Percentiles rank a stretch among this genome's conserved stretches.
Conservation (phyloP, 2,888 invertebrate species). For the Sarcophaga rosellei region DNA sequence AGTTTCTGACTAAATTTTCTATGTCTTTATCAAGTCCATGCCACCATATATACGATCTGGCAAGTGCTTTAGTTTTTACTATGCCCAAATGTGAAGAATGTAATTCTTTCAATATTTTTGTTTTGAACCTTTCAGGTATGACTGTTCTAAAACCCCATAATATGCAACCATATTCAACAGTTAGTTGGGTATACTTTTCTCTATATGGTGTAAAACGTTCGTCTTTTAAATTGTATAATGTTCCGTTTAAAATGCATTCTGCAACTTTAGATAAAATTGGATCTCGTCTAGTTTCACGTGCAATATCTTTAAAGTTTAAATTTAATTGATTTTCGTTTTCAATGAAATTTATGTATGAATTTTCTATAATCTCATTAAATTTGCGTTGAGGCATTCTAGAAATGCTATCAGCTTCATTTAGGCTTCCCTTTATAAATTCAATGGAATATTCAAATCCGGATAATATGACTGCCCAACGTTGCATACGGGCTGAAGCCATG, state of each 20-base stretch:
- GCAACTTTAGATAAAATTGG: too few relatives aligned
- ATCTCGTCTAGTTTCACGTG: slow-evolving; percentile 42
- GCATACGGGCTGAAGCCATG: slow-evolving; percentile 49
- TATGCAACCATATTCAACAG: too few relatives aligned
- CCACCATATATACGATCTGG: slow-evolving; percentile 64
- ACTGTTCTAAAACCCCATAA: too few relatives aligned
- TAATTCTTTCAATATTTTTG: too few relatives aligned
- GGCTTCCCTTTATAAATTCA: slow-evolving; percentile 4
- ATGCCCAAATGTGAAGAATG: too few relatives aligned
- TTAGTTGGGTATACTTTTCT: too few relatives aligned
- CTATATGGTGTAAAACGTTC: too few relatives aligned
- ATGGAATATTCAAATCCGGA: slow-evolving; percentile 35
- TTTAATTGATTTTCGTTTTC: slow-evolving; percentile 31
- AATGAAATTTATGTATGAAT: slow-evolving; percentile 25
- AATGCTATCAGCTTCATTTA: slow-evolving; percentile 28
- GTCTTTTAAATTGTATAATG: too few relatives aligned
- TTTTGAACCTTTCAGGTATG: too few relatives aligned
- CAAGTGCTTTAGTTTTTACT: slow-evolving; percentile 61
- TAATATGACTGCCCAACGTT: slow-evolving; percentile 23
- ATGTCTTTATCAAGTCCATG: slow-evolving; percentile 45
- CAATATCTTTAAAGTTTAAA: slow-evolving; percentile 55
- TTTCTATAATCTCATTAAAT: slow-evolving; percentile 2
- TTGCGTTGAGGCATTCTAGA: slow-evolving; percentile 34
- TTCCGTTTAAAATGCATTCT: too few relatives aligned
- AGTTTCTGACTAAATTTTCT: slow-evolving; percentile 53